These are phyloP conservation scores for Drosophila malerkotliana DNA, from an alignment of 1,140 invertebrate genomes.

Conservation along the genomic window DNA sequence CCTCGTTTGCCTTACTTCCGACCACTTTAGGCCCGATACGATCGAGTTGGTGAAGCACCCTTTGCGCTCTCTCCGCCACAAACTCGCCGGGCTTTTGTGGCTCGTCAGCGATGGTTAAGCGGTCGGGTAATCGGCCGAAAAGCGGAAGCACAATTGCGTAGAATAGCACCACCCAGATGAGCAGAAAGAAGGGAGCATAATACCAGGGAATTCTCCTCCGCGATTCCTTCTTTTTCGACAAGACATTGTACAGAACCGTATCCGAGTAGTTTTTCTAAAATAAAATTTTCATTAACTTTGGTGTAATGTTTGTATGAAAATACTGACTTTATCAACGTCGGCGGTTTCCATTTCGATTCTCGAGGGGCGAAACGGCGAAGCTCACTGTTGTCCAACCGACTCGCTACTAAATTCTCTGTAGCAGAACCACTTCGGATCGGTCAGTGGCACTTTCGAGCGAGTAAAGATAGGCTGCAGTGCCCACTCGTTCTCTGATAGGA, in stretches of 20 bases:
- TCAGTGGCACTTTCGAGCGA: neutral
- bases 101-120: slow-evolving; percentile 46
- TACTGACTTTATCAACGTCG: slow-evolving; percentile 26
- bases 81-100: slow-evolving; percentile 43
- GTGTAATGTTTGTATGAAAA: slow-evolving; percentile 14
- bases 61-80: slow-evolving; percentile 68
- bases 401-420: slow-evolving; percentile 17
- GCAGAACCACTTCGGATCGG: neutral
- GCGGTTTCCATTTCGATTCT: slow-evolving; percentile 11
- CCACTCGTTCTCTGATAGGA: slow-evolving; percentile 9
- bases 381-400: slow-evolving; percentile 1
- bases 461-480: slow-evolving; percentile 12
- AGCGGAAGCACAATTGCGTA: slow-evolving; percentile 65
- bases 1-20: slow-evolving; percentile 88
- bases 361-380: slow-evolving; percentile 3
- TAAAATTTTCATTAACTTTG: neutral
- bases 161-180: slow-evolving; percentile 67
- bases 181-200: slow-evolving; percentile 53
- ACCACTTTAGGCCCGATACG: slow-evolving; percentile 88
- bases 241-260: slow-evolving; percentile 28
- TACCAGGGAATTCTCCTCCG: slow-evolving; percentile 40
- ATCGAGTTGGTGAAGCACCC: slow-evolving; percentile 87
- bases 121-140: slow-evolving; percentile 56
- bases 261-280: slow-evolving; percentile 12
- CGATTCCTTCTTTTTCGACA: slow-evolving; percentile 10